Conservation (phyloP, 2,888 invertebrate species). For the Calameuta idolon region DNA sequence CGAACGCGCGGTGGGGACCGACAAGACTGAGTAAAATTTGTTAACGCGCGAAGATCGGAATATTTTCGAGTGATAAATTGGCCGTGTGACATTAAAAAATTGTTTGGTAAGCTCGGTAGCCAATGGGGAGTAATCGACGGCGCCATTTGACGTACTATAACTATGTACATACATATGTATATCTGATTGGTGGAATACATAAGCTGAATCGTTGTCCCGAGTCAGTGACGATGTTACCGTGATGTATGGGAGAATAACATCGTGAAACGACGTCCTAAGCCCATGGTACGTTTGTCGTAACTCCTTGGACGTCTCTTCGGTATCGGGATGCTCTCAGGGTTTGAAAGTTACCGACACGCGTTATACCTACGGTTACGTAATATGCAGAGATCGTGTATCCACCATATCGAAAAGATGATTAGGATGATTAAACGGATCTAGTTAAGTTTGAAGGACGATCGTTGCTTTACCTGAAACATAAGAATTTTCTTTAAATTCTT, state of each 20-base stretch:
- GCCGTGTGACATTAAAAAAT: neutral
- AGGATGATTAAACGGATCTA: neutral
- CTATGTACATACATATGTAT: neutral
- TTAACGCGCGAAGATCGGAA: neutral
- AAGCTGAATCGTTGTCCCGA: conserved; percentile 2
- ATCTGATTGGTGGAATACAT: neutral
- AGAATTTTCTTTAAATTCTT: no score
- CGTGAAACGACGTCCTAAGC: neutral
- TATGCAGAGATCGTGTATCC: neutral
- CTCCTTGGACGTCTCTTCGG: neutral
- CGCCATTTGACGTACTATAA: neutral
- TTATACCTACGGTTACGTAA: no score
- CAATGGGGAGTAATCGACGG: neutral
- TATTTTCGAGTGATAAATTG: neutral
- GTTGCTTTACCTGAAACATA: neutral
- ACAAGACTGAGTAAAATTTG: neutral
- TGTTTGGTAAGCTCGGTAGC: neutral
- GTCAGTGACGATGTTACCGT: neutral
- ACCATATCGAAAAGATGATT: neutral
- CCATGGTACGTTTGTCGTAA: neutral
- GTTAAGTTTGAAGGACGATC: neutral
- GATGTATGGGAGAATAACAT: conserved; percentile 1
- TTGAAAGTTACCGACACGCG: neutral
- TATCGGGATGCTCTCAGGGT: neutral
- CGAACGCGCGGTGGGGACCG: no score